These are phyloP conservation scores for Sturnira hondurensis DNA, from an alignment of 2,113 vertebrate species.

Conservation along the genomic window DNA sequence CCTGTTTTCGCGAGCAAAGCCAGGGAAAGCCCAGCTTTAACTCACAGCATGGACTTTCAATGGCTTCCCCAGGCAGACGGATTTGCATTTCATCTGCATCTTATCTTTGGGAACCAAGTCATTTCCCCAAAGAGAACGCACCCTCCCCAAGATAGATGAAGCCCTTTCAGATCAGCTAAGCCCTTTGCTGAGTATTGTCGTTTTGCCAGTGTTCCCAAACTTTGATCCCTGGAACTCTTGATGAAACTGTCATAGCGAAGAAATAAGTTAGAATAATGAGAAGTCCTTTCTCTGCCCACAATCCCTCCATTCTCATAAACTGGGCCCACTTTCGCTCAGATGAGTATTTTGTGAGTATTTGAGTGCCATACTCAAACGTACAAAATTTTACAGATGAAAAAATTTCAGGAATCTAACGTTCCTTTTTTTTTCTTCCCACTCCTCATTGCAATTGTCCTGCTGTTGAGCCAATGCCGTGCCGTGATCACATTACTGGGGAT, in stretches of 20 bases:
- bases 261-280: constrained; percentile 9
- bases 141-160: background rate
- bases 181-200: background rate
- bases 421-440: background rate
- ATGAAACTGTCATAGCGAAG: background rate
- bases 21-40: background rate
- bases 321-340: background rate
- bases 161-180: background rate
- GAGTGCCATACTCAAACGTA: background rate
- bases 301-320: background rate
- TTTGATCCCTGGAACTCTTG: background rate
- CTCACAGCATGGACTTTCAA: background rate
- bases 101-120: background rate
- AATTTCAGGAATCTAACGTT: constrained; percentile 4
- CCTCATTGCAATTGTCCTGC: constrained; percentile 43
- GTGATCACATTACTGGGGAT: background rate
- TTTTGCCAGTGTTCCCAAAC: background rate
- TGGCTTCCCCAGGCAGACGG: background rate
- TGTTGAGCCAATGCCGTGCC: background rate
- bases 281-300: constrained; percentile 1
- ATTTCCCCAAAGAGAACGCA: background rate
- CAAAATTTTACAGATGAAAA: constrained; percentile 21
- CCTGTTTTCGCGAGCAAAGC: background rate
- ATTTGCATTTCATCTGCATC: constrained; percentile 12
- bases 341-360: constrained; percentile 16